phyloP scores from a whole-genome alignment of 2,888 invertebrate genomes.

The Platycheirus rosarum region DNA sequence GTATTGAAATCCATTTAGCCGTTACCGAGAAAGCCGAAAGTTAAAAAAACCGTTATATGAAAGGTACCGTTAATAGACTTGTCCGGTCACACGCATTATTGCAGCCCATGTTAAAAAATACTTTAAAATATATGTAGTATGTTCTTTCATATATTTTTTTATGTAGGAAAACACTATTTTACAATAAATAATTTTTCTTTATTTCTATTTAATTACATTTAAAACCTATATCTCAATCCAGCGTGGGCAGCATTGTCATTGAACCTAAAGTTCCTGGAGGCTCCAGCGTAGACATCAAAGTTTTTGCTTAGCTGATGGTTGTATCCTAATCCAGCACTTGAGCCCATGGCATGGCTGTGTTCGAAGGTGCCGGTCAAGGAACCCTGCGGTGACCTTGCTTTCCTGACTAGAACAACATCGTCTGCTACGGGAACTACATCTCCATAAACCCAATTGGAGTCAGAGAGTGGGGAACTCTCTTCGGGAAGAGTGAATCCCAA shows the following conservation, averaged over 20 bases:
- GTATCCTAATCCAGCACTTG: constrained; percentile 18
- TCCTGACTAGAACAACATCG: constrained; percentile 4
- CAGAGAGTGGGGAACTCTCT: too few species aligned
- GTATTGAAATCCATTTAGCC: too few species aligned
- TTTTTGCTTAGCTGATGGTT: background rate
- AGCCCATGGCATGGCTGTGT: constrained; percentile 3
- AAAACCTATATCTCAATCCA: constrained; percentile 7
- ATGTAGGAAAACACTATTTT: background rate
- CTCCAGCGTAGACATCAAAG: constrained; percentile 8
- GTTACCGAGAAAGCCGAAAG: too few species aligned
- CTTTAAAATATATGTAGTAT: too few species aligned
- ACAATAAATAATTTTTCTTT: background rate
- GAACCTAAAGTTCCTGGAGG: constrained; percentile 5
- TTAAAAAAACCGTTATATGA: too few species aligned
- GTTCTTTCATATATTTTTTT: too few species aligned
- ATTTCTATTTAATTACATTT: background rate
- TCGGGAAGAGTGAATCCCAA: too few species aligned
- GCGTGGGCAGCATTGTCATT: constrained; percentile 13
- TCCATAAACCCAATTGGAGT: background rate
- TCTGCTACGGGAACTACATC: constrained; percentile 2
- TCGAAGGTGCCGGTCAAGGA: background rate
- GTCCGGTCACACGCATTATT: too few species aligned
- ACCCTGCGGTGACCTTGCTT: constrained; percentile 33
- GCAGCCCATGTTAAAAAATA: too few species aligned
- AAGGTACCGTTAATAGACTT: too few species aligned